phyloP scores from a whole-genome alignment of 2,113 vertebrate genomes.

The Astur gentilis region DNA sequence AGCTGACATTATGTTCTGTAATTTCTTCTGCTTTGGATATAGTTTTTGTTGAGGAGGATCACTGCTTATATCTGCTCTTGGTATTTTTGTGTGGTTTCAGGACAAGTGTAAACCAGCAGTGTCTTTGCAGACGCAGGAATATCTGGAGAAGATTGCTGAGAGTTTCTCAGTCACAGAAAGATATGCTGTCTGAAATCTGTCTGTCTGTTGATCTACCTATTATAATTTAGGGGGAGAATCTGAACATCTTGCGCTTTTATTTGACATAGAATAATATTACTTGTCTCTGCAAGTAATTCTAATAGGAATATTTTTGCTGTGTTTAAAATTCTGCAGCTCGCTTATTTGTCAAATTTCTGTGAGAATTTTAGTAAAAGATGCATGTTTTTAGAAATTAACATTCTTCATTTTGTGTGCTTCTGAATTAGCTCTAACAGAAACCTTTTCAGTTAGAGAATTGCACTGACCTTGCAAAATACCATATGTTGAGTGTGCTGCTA shows the following conservation, averaged over 20 bases:
- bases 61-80: neutral
- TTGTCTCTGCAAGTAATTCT: neutral
- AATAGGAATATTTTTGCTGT: neutral
- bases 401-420: neutral
- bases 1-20: neutral
- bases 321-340: neutral
- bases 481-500: conserved; percentile 25
- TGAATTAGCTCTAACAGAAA: neutral
- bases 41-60: neutral
- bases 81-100: neutral
- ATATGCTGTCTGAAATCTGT: neutral
- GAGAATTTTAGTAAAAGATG: neutral
- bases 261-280: conserved; percentile 4
- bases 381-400: neutral
- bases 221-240: neutral
- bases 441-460: neutral
- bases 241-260: conserved; percentile 20
- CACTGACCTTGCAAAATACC: conserved; percentile 18
- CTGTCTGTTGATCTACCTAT: neutral
- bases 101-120: neutral
- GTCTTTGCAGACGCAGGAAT: neutral
- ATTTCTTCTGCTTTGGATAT: neutral
- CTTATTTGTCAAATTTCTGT: conserved; percentile 61
- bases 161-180: conserved; percentile 34
- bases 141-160: neutral